Conservation (phyloP, 2,888 invertebrate species). For the Tryphoninae sp. region DNA sequence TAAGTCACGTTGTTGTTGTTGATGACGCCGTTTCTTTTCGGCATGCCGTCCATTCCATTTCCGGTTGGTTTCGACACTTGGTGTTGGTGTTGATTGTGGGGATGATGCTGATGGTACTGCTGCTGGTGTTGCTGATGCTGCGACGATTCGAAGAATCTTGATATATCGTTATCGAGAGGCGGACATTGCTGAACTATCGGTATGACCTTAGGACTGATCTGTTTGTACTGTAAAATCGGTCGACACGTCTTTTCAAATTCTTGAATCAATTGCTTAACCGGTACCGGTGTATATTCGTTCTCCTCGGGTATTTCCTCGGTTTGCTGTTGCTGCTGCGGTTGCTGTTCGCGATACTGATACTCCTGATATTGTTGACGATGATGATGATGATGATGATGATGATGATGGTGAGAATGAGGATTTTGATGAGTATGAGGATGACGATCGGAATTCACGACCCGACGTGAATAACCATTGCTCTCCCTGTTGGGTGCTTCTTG, state of each 20-base stretch:
- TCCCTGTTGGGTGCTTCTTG: slow-evolving; percentile 45
- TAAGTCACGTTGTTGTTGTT: slow-evolving; percentile 27
- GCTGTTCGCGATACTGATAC: slow-evolving; percentile 76
- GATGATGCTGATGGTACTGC: slow-evolving; percentile 37
- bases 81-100: slow-evolving; percentile 56
- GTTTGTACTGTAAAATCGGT: slow-evolving; percentile 83
- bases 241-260: slow-evolving; percentile 86
- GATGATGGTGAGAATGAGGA: slow-evolving; percentile 49
- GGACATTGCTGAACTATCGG: slow-evolving; percentile 73
- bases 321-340: slow-evolving; percentile 23
- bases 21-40: slow-evolving; percentile 37
- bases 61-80: slow-evolving; percentile 34
- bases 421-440: slow-evolving; percentile 51
- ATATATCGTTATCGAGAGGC: slow-evolving; percentile 74
- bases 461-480: slow-evolving; percentile 51
- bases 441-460: slow-evolving; percentile 28
- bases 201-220: slow-evolving; percentile 78
- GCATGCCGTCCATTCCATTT: slow-evolving; percentile 2
- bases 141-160: slow-evolving; percentile 77
- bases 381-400: slow-evolving; percentile 66
- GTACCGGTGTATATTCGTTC: slow-evolving; percentile 79
- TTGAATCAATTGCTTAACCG: slow-evolving; percentile 83
- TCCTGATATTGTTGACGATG: slow-evolving; percentile 66
- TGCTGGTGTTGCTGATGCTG: slow-evolving; percentile 37
- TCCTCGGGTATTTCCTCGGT: slow-evolving; percentile 66